Evolutionary conservation across 2,113 vertebrate species (phyloP).

Genomic region (Callipepla squamata): DNA sequence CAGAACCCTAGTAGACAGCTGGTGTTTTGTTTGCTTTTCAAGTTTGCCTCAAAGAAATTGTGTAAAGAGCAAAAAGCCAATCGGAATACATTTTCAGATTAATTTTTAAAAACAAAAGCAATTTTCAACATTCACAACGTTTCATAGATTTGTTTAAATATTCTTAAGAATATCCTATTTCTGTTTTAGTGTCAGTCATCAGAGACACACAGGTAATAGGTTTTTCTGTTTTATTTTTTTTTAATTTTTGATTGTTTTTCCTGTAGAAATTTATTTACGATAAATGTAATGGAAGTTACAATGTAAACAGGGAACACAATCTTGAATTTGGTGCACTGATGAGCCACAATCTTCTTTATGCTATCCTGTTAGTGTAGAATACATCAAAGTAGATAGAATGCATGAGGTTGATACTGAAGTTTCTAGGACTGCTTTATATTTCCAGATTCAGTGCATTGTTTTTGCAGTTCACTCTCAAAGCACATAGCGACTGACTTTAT

Average conservation of each 20-base stretch:
- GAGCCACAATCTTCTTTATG: background rate
- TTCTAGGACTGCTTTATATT: background rate
- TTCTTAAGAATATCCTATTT: background rate
- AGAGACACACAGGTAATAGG: background rate
- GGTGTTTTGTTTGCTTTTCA: background rate
- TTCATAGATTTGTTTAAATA: background rate
- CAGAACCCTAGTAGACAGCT: background rate
- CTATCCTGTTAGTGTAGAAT: background rate
- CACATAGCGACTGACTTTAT: background rate
- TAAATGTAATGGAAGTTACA: background rate
- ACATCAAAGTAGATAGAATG: background rate
- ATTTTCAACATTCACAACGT: background rate
- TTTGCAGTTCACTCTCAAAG: background rate
- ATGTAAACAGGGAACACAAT: background rate
- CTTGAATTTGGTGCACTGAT: background rate
- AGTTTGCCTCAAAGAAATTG: background rate
- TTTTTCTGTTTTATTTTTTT: too few relatives aligned
- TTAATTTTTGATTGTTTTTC: background rate
- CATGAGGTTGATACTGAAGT: too few relatives aligned
- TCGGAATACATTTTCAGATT: background rate
- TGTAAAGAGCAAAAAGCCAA: fast-evolving
- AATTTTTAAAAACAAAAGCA: background rate
- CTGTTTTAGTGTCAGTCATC: background rate
- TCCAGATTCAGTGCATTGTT: background rate
- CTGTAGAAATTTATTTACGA: background rate